A percentile compares a stretch with the other conserved stretches of the same genome.
Evolutionary conservation across 2,888 invertebrate species (phyloP).

Genomic region (Dynastes maya): DNA sequence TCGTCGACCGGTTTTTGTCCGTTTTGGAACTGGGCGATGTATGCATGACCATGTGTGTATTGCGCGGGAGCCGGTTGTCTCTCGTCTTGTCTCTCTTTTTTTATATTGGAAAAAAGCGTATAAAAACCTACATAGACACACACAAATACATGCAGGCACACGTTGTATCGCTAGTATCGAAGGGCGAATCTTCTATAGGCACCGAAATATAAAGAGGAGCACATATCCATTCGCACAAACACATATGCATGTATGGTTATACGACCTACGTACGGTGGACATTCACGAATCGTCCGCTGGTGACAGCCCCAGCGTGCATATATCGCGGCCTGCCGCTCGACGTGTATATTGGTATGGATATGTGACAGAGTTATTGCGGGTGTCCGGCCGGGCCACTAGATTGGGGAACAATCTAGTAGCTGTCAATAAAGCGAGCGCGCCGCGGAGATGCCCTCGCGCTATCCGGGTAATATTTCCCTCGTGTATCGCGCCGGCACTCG

Average conservation of each 20-base stretch:
- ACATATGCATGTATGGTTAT: slow-evolving; percentile 3
- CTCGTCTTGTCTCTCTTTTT: slow-evolving; percentile 30
- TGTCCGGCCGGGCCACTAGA: slow-evolving; percentile 68
- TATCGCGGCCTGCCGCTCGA: slow-evolving; percentile 46
- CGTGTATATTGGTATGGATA: slow-evolving; percentile 15
- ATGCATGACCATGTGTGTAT: slow-evolving; percentile 1
- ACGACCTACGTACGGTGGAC: background rate
- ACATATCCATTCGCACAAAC: background rate
- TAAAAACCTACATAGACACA: slow-evolving; percentile 9
- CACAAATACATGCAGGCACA: slow-evolving; percentile 2
- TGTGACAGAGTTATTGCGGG: slow-evolving; percentile 67
- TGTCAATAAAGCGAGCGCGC: slow-evolving; percentile 69
- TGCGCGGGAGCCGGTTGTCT: slow-evolving; percentile 14
- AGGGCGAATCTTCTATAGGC: background rate
- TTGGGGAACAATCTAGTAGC: slow-evolving; percentile 70
- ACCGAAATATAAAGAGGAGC: slow-evolving; percentile 14
- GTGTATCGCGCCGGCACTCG: slow-evolving; percentile 51
- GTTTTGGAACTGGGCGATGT: background rate
- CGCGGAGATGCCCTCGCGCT: slow-evolving; percentile 61
- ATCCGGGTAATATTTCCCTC: slow-evolving; percentile 69
- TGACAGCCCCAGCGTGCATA: slow-evolving; percentile 62
- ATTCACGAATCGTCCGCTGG: slow-evolving; percentile 43
- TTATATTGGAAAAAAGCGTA: slow-evolving; percentile 19
- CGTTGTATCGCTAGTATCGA: too few relatives aligned
- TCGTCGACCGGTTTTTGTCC: background rate